A percentile compares a stretch with the other conserved stretches of the same genome.
Evolutionary conservation across 2,888 invertebrate genomes (phyloP).

Genomic region (Sipha maydis): DNA sequence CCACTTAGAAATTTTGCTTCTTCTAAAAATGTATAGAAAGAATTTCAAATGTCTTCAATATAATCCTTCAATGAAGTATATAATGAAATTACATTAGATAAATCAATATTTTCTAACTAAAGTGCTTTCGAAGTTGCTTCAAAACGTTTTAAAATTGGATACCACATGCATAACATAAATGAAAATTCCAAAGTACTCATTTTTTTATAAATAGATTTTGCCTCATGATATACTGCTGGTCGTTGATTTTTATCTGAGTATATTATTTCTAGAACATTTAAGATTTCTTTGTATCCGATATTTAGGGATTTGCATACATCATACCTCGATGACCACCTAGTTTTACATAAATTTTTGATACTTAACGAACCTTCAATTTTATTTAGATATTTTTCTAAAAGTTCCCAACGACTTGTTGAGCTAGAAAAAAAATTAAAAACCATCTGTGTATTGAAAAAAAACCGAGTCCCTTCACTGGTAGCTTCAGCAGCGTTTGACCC

Average conservation of each 20-base stretch:
- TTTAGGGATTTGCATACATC: slow-evolving; percentile 41
- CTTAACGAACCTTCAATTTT: no score
- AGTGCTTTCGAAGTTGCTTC: slow-evolving; percentile 3
- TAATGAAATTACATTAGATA: slow-evolving; percentile 25
- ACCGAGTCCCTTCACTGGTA: no score
- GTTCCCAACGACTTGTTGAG: slow-evolving; percentile 45
- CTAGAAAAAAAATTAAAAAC: slow-evolving; percentile 41
- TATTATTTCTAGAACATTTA: slow-evolving; percentile 13
- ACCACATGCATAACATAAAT: slow-evolving; percentile 20
- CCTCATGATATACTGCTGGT: no score
- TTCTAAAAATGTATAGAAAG: neutral
- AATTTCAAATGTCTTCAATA: slow-evolving; percentile 11
- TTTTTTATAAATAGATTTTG: slow-evolving; percentile 28
- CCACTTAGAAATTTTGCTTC: slow-evolving; percentile 14
- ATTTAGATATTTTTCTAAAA: no score
- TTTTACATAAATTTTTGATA: no score
- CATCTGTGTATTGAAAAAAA: slow-evolving; percentile 60
- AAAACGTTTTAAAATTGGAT: no score
- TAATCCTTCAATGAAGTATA: slow-evolving; percentile 16
- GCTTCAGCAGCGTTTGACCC: no score
- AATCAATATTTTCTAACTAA: slow-evolving; percentile 26
- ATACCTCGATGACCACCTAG: no score
- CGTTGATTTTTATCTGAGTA: slow-evolving; percentile 14
- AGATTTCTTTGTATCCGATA: slow-evolving; percentile 33
- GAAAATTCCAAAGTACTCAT: slow-evolving; percentile 4